Conservation (phyloP, 2,888 invertebrate species). For the Polietes domitor region DNA sequence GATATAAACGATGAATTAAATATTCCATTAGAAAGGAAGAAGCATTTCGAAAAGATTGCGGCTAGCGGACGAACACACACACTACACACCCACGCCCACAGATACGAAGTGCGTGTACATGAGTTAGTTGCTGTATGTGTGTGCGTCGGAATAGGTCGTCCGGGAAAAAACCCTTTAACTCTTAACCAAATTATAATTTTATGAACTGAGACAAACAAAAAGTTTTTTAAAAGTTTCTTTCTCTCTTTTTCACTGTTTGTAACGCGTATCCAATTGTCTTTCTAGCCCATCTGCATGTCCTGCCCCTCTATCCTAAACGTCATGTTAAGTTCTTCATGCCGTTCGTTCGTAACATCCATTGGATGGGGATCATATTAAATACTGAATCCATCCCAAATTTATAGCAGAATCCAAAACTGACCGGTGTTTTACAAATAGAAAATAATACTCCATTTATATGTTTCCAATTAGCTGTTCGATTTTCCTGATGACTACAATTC, state of each 20-base stretch:
- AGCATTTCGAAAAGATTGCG: conserved; percentile 77
- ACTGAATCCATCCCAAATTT: no score
- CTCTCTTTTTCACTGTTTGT: neutral
- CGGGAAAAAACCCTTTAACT: conserved; percentile 7
- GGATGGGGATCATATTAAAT: no score
- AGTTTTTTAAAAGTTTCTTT: neutral
- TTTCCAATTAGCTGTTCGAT: no score
- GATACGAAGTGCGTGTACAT: neutral
- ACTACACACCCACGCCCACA: neutral
- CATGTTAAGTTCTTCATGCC: no score
- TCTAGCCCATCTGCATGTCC: neutral
- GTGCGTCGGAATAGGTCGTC: conserved; percentile 21
- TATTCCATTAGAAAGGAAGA: conserved; percentile 76
- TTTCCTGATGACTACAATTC: no score
- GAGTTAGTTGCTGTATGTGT: conserved; percentile 8
- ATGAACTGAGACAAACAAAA: conserved; percentile 6
- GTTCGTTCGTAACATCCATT: no score
- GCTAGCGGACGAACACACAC: conserved; percentile 53
- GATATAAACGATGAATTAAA: conserved; percentile 70
- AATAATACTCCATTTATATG: no score
- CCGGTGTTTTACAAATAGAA: no score
- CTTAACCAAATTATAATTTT: conserved; percentile 12
- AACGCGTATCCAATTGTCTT: conserved; percentile 2
- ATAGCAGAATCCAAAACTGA: no score
- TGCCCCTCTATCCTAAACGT: neutral